Base-by-base conservation (phyloP, 30 jellyfish, hydroid and myxozoan genomes). In the Clytia hemisphaerica region DNA sequence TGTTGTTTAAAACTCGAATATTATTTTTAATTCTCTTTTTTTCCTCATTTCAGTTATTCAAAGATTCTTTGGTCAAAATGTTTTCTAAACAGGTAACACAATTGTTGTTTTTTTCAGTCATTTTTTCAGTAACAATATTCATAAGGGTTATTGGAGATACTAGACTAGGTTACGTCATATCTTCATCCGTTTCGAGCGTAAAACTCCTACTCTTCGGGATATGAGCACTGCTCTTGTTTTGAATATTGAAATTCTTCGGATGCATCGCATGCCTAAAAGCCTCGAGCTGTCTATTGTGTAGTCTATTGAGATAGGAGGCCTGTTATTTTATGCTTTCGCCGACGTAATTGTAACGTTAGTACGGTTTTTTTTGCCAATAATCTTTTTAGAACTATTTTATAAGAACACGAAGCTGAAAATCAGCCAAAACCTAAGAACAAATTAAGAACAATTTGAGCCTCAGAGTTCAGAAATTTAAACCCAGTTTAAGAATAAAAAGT, bases 81-180 rank as follows among this genome's bases (percentile, higher is more conserved):
- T 85, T 85, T 50, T 68, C 61, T 19, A 78, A 78, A 48, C 58
- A 79, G 78, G 96, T 78, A 62, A 45, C 89, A 10, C 15, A 24
- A 28, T 9, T 22, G 9, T 27, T 16, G 6, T 3, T 28, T 61
- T 26, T 61, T 4, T 4, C 60, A 6, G 19, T 18, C 30, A 26
- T 22, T 18, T 4, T 22, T 26, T 9, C 57, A 14, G 15, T 14
- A 58, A 5, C 19, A n/a, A n/a, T 6, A n/a, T 50, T 5, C 10
- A 18, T 50, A 32, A 50, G 21, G 7, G 32, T 4, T 5, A 5
- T 32, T n/a, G 25, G 25, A 5, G 16, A n/a, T 50, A 27, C 6
- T 27, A 50, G 25, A 50, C 22, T n/a, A n/a, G 6, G 10, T 27
- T 50, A 18, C 21, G 6, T 18, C 64, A n/a, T n/a, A n/a, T n/a